phyloP scores from a whole-genome alignment of 1,140 invertebrate genomes.

The Drosophila melanica region DNA sequence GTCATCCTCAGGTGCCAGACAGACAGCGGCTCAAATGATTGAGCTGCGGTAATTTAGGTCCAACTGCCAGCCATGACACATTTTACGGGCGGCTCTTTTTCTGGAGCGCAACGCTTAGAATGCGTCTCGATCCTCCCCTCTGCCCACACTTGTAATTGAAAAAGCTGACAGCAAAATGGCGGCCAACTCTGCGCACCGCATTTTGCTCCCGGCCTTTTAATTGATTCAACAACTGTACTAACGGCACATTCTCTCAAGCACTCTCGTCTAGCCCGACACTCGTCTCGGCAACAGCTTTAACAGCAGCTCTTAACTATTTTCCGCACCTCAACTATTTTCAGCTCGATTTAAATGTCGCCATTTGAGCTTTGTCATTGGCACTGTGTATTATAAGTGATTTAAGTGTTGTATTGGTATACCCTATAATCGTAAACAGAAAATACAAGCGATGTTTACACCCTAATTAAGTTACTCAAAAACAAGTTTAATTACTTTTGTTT shows the following conservation, averaged over 20 bases:
- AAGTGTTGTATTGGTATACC: slow-evolving; percentile 31
- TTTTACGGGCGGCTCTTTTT: slow-evolving; percentile 58
- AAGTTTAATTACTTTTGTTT: neutral
- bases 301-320: slow-evolving; percentile 42
- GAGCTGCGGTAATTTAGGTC: slow-evolving; percentile 69
- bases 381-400: slow-evolving; percentile 55
- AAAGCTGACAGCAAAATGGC: slow-evolving; percentile 63
- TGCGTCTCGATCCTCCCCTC: neutral
- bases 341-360: slow-evolving; percentile 56
- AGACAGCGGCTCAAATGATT: slow-evolving; percentile 57
- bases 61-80: slow-evolving; percentile 75
- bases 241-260: slow-evolving; percentile 60
- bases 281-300: neutral
- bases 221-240: slow-evolving; percentile 79
- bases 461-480: too few species aligned
- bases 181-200: slow-evolving; percentile 5
- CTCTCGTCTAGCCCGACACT: slow-evolving; percentile 17
- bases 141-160: slow-evolving; percentile 58
- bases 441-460: too few species aligned
- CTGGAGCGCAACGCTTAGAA: slow-evolving; percentile 61
- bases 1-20: slow-evolving; percentile 75
- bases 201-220: slow-evolving; percentile 43
- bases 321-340: slow-evolving; percentile 21
- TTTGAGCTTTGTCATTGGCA: slow-evolving; percentile 72
- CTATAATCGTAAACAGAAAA: neutral